These are phyloP conservation scores for Austrofundulus limnaeus DNA, from an alignment of 2,113 vertebrate genomes.

Conservation along the genomic window DNA sequence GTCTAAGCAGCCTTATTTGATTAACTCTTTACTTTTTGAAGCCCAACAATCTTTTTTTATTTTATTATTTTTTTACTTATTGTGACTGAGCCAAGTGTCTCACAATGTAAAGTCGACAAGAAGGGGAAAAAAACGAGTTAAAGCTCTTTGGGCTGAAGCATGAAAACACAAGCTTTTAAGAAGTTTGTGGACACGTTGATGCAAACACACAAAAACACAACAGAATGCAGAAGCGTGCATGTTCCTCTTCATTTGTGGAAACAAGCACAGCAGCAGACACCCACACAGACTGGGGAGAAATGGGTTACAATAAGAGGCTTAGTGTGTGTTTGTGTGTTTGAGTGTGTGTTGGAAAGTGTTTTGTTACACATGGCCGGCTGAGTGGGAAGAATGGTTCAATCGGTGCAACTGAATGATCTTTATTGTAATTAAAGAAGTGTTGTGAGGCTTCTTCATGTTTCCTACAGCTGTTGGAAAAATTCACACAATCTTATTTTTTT, in stretches of 20 bases:
- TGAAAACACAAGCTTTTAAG: not conserved
- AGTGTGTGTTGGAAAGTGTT: conserved; percentile 24
- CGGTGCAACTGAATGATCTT: conserved; percentile 39
- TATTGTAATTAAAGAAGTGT: too few species aligned
- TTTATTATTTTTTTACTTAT: not conserved
- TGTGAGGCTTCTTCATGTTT: too few species aligned
- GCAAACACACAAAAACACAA: not conserved
- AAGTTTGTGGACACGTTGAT: not conserved
- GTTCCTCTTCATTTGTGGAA: conserved; percentile 37
- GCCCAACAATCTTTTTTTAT: not conserved
- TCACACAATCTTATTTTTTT: too few species aligned
- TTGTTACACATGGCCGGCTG: conserved; percentile 41
- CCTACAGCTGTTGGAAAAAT: too few species aligned
- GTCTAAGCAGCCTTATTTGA: not conserved
- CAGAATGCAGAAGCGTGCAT: not conserved
- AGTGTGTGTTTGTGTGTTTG: conserved; percentile 25
- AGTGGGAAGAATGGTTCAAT: conserved; percentile 55
- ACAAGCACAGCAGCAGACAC: conserved; percentile 42
- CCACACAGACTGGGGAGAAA: conserved; percentile 57
- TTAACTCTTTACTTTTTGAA: conserved; percentile 4
- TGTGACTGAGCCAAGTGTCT: not conserved
- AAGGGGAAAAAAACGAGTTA: conserved; percentile 3
- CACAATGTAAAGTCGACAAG: not conserved
- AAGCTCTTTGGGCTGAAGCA: not conserved
- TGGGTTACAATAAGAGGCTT: conserved; percentile 70